These are phyloP conservation scores for Hanleya hanleyi DNA, from an alignment of 2,888 invertebrate species.

Conservation along the genomic window DNA sequence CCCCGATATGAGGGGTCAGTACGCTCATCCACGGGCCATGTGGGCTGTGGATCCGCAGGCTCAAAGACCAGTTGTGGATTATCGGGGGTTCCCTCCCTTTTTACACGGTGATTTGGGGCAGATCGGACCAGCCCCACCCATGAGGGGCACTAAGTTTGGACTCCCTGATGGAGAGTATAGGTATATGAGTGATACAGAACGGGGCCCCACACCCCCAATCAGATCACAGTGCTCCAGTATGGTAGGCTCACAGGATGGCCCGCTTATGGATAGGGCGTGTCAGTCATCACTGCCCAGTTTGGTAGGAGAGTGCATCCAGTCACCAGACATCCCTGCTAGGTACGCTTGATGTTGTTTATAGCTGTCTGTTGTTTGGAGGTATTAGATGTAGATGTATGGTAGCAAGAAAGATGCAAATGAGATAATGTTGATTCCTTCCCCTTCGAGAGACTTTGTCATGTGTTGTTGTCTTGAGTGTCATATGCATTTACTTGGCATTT, in stretches of 20 bases:
- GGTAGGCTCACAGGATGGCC: conserved; percentile 41
- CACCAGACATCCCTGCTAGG: conserved; percentile 43
- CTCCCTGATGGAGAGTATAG: conserved; percentile 8
- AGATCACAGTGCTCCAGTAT: conserved; percentile 32
- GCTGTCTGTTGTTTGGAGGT: too few species aligned
- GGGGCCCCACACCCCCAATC: conserved; percentile 46
- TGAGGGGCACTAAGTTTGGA: conserved; percentile 4
- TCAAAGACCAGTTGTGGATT: conserved; percentile 8
- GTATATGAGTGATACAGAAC: conserved; percentile 43
- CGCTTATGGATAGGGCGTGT: conserved; percentile 75
- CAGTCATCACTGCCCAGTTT: conserved; percentile 75
- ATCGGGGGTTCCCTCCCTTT: background rate
- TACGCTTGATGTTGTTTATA: conserved; percentile 22
- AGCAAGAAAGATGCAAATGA: too few species aligned
- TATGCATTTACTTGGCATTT: too few species aligned
- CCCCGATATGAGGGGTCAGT: background rate
- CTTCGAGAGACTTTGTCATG: too few species aligned
- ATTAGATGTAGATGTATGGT: too few species aligned
- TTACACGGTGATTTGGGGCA: background rate
- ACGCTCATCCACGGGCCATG: background rate
- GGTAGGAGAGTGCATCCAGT: conserved; percentile 54
- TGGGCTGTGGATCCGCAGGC: background rate
- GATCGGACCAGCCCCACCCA: conserved; percentile 1
- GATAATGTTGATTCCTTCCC: too few species aligned
- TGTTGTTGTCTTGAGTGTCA: too few species aligned